Conservation (phyloP, 2,113 vertebrate species). For the Carollia perspicillata region DNA sequence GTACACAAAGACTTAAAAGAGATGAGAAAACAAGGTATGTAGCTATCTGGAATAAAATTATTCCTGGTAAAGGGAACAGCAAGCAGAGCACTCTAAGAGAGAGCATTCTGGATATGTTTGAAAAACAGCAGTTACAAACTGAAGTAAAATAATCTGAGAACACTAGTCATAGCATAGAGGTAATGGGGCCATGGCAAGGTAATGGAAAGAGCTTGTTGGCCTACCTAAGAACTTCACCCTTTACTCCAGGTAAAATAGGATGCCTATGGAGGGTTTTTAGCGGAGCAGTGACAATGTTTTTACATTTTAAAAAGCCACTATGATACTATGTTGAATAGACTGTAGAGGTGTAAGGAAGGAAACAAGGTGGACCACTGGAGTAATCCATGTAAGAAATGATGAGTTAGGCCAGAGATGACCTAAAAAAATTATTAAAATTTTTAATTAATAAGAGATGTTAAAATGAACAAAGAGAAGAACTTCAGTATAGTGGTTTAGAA, state of each 20-base stretch:
- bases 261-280: not conserved
- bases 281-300: not conserved
- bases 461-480: not conserved
- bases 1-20: not conserved
- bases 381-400: not conserved
- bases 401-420: not conserved
- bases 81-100: not conserved
- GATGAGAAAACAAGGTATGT: not conserved
- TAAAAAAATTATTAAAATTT: too few relatives aligned
- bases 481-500: not conserved
- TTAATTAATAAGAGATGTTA: not conserved
- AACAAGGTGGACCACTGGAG: not conserved
- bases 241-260: not conserved
- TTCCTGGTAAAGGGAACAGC: not conserved
- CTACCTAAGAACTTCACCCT: not conserved
- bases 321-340: not conserved
- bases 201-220: not conserved
- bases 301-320: not conserved
- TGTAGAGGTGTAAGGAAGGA: not conserved
- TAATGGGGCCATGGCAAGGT: not conserved
- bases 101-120: not conserved
- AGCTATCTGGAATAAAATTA: not conserved
- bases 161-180: not conserved
- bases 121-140: not conserved
- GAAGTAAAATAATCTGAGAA: not conserved